Evolutionary conservation across 1,140 invertebrate genomes (phyloP).

Genomic region (Neodiprion virginianus): DNA sequence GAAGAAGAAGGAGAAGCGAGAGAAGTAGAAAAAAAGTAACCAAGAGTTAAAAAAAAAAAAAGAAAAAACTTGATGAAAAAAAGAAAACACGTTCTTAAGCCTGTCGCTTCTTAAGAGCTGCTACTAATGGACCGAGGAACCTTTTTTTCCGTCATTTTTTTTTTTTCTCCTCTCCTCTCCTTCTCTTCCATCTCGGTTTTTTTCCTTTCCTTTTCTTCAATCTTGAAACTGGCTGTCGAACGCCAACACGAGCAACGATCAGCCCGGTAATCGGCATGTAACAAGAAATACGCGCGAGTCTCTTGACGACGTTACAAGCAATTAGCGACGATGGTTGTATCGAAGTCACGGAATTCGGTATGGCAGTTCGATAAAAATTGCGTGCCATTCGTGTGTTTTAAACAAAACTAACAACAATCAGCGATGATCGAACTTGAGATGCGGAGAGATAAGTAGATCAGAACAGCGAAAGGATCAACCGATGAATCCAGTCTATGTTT

Average conservation of each 20-base stretch:
- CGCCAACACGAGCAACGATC: not conserved
- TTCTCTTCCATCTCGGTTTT: constrained; percentile 32
- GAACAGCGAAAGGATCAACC: no score
- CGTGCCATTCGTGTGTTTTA: no score
- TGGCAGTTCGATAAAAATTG: no score
- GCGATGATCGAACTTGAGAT: no score
- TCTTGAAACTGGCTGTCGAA: constrained; percentile 13
- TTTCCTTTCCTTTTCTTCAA: constrained; percentile 29
- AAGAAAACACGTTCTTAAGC: not conserved
- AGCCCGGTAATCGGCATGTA: not conserved
- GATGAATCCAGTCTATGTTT: no score
- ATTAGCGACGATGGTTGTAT: no score
- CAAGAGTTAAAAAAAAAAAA: not conserved
- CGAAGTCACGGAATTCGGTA: no score
- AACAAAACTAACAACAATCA: no score
- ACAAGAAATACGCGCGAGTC: not conserved
- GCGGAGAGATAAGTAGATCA: no score
- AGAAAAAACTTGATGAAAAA: constrained; percentile 10
- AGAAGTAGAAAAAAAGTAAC: constrained; percentile 6
- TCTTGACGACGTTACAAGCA: no score
- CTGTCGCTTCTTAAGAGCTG: constrained; percentile 55
- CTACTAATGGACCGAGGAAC: constrained; percentile 60
- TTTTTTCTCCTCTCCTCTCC: not conserved
- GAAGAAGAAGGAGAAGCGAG: constrained; percentile 28
- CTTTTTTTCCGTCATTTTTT: constrained; percentile 19